phyloP scores from a whole-genome alignment of 37 sponge, comb jelly and placozoan species.

The Halisarca cf. caerulea region DNA sequence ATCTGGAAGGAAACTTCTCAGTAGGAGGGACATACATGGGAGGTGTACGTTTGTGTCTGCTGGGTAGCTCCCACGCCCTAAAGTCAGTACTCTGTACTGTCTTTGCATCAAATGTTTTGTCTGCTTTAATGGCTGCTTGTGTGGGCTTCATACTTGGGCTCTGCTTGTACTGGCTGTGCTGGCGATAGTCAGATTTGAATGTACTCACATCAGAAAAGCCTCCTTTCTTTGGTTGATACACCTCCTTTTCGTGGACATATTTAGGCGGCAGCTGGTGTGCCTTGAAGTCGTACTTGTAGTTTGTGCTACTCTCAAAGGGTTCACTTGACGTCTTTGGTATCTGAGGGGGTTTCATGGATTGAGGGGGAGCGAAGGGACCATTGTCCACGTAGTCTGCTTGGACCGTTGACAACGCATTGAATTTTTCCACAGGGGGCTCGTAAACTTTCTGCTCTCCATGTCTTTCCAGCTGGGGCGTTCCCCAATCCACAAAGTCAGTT shows the following conservation, averaged over 20 bases:
- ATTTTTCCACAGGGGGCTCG: constrained; percentile 56
- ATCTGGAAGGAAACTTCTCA: constrained; percentile 46
- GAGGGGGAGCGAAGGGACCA: constrained; percentile 24
- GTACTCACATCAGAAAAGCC: constrained; percentile 47
- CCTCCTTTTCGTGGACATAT: constrained; percentile 30
- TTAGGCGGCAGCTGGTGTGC: constrained; percentile 38
- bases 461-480: constrained; percentile 22
- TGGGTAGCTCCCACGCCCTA: constrained; percentile 58
- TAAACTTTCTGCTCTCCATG: constrained; percentile 40
- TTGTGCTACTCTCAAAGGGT: constrained; percentile 63
- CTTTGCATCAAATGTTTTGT: constrained; percentile 49
- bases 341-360: constrained; percentile 48
- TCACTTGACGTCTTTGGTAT: constrained; percentile 31
- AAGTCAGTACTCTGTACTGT: constrained; percentile 39
- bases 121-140: constrained; percentile 11
- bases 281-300: constrained; percentile 38
- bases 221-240: constrained; percentile 46
- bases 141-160: constrained; percentile 46
- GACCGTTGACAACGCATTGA: constrained; percentile 50
- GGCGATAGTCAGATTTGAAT: constrained; percentile 44
- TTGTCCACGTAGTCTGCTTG: constrained; percentile 44
- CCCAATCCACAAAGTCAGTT: constrained; percentile 47
- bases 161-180: constrained; percentile 30
- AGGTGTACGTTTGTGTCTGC: constrained; percentile 48
- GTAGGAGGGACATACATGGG: constrained; percentile 52